Evolutionary conservation across 2,888 invertebrate species (phyloP), one percentile per base, ranked within the genome.

Genomic region (Amblyjoppa fuscipennis): DNA sequence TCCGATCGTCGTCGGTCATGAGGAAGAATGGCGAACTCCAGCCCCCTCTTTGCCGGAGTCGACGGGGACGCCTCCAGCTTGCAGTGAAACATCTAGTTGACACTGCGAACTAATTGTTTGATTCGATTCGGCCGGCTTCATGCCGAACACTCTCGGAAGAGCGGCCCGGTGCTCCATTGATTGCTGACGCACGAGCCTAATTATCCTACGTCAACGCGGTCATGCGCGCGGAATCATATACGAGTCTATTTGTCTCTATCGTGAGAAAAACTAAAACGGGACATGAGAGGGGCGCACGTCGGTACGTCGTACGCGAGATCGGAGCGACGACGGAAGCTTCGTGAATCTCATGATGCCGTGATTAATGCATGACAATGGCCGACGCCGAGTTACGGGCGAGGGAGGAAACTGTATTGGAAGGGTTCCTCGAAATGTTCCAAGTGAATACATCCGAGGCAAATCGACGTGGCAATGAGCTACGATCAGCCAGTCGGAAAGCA

Each of bases 351-450:
- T 16, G 16, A 45, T 45, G 16, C 4, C 81, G 84, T 87, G 88
- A 88, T 86, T 86, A 86, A 88, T 85, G 84, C 16, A 71, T 84
- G 85, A 89, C 88, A 87, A 85, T 86, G 89, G 88, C 87, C 85
- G 84, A 81, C 81, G 85, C 83, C 74, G 56, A 53, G 53, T 73
- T 68, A 69, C 71, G 83, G 78, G 77, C 79, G 84, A 83, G 79
- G 66, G 73, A 53, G 31, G 79, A 80, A 64, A 76, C 79, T 70
- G 41, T 64, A 68, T 69, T 49, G 45, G 25, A 28, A 20, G 70
- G 59, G 16, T 34, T 64, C 56, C 75, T 53, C 68, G 80, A 25
- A 64, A 31, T 79, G 74, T 53, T 78, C 68, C 28, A 38, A 41
- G 69, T 77, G 81, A 85, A 87, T 85, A 83, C 77, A 73, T 64